Evolutionary conservation across 2,888 invertebrate genomes (phyloP).

Genomic region (Ophion slaviceki): DNA sequence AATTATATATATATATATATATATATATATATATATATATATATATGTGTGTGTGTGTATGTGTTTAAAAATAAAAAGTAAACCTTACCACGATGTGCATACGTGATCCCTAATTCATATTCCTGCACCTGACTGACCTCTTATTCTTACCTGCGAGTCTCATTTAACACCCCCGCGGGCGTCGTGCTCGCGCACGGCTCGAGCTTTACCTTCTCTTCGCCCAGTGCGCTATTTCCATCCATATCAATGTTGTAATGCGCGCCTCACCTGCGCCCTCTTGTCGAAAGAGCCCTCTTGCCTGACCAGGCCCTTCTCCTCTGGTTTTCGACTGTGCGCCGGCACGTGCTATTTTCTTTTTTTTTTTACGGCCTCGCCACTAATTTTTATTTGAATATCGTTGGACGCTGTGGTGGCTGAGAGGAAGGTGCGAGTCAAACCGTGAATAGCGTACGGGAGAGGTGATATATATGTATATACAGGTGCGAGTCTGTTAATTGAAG

Average conservation of each 20-base stretch:
- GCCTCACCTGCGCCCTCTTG: constrained; percentile 67
- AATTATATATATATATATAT: neutral
- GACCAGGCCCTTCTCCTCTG: constrained; percentile 52
- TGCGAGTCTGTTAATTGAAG: constrained; percentile 44
- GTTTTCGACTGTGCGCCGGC: constrained; percentile 67
- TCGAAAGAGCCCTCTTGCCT: constrained; percentile 18
- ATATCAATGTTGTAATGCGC: constrained; percentile 29
- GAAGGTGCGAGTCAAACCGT: constrained; percentile 41
- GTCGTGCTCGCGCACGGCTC: constrained; percentile 62
- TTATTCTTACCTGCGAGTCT: constrained; percentile 77
- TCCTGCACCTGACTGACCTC: constrained; percentile 82
- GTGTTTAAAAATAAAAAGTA: neutral
- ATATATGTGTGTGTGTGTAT: too few relatives aligned
- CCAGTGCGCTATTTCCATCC: constrained; percentile 45
- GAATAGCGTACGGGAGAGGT: constrained; percentile 17
- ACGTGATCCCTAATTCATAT: constrained; percentile 76
- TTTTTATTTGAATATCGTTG: constrained; percentile 80
- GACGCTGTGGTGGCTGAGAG: constrained; percentile 63
- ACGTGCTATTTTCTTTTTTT: constrained; percentile 65
- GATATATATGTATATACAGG: constrained; percentile 51
- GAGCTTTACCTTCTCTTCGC: constrained; percentile 42
- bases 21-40: too few relatives aligned
- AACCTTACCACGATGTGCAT: constrained; percentile 49
- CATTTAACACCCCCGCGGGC: constrained; percentile 83
- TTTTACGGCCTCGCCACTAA: constrained; percentile 76